These are phyloP conservation scores for Rhynchonycteris naso DNA, from an alignment of 2,797 vertebrate species.

Conservation along the genomic window DNA sequence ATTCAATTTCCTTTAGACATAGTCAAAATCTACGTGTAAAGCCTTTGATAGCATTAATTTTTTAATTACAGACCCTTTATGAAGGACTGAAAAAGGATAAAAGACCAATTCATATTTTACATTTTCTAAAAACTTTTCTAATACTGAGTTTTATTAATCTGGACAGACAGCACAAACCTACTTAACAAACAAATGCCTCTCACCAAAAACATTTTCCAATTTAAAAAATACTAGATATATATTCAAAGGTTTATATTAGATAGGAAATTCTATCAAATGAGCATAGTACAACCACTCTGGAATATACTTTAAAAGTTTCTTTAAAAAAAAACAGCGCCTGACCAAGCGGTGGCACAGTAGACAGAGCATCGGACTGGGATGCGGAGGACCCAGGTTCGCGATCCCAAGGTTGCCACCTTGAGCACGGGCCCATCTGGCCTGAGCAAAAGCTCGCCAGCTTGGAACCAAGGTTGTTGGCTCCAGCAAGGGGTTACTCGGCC, in stretches of 20 bases:
- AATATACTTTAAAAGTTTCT: constrained; percentile 9
- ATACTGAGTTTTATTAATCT: constrained; percentile 31
- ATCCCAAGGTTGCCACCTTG: too few relatives aligned
- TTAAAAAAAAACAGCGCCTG: constrained; percentile 32
- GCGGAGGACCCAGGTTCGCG: too few relatives aligned
- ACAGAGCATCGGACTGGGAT: too few relatives aligned
- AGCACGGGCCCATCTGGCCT: too few relatives aligned
- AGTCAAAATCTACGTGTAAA: constrained; percentile 29
- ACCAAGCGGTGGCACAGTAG: too few relatives aligned
- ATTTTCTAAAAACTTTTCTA: constrained; percentile 33
- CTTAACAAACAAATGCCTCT: neutral
- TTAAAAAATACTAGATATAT: neutral
- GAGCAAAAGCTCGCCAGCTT: too few relatives aligned
- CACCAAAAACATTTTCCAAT: neutral
- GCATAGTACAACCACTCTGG: neutral
- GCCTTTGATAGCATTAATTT: constrained; percentile 8
- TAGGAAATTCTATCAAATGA: neutral
- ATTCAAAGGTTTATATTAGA: neutral
- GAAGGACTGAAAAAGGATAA: neutral
- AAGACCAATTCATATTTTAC: neutral
- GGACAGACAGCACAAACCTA: neutral
- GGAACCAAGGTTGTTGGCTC: too few relatives aligned
- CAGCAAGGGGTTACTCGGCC: too few relatives aligned
- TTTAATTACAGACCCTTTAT: neutral
- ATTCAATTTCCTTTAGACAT: constrained; percentile 20